Conservation (phyloP, 1,140 invertebrate genomes). For the Cydia amplana region DNA sequence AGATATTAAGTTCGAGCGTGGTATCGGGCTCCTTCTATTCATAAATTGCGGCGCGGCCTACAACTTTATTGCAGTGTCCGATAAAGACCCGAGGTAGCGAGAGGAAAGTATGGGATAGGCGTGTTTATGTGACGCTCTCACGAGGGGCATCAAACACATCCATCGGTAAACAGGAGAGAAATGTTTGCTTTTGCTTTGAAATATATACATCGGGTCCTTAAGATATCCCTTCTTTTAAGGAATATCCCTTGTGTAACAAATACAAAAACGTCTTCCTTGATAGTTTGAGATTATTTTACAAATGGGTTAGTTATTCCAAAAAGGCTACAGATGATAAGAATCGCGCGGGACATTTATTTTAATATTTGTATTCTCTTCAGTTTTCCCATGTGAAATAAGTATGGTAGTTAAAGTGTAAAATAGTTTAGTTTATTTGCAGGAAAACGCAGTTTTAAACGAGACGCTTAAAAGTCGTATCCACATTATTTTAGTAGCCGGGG, state of each 20-base stretch:
- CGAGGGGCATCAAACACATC: not conserved
- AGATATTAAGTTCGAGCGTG: conserved; percentile 56
- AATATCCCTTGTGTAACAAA: not conserved
- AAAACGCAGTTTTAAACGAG: not conserved
- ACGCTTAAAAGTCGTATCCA: conserved; percentile 31
- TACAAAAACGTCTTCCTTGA: not conserved
- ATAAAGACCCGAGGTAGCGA: conserved; percentile 47
- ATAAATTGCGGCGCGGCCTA: conserved; percentile 47
- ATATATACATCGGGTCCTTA: not conserved
- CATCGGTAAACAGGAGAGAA: not conserved
- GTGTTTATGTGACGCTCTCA: conserved; percentile 6
- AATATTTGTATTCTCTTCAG: not conserved
- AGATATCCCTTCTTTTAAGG: not conserved
- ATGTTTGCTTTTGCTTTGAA: not conserved
- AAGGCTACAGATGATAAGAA: too few species aligned
- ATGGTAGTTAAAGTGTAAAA: not conserved
- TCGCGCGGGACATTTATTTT: not conserved
- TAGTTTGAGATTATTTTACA: not conserved
- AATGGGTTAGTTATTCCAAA: not conserved
- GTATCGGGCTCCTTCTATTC: conserved; percentile 54
- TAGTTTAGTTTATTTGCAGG: not conserved
- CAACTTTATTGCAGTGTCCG: conserved; percentile 57
- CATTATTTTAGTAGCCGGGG: conserved; percentile 33
- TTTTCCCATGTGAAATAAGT: not conserved
- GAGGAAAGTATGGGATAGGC: conserved; percentile 46